These are phyloP conservation scores for Lamprotornis superbus DNA, from an alignment of 2,113 vertebrate genomes.

Conservation along the genomic window DNA sequence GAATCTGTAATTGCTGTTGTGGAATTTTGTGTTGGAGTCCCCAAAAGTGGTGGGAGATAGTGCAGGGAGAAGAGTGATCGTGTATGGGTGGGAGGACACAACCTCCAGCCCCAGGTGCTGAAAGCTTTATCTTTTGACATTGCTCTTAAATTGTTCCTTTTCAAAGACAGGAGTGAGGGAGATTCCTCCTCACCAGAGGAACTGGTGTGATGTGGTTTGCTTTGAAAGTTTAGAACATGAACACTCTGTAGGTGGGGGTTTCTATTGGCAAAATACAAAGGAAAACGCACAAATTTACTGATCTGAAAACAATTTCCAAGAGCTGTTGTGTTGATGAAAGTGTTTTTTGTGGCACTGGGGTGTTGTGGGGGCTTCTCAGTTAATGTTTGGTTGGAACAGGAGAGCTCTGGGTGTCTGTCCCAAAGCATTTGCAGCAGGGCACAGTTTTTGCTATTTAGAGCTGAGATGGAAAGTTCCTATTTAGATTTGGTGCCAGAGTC, in stretches of 20 bases:
- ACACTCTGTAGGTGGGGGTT: not conserved
- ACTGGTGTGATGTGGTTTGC: not conserved
- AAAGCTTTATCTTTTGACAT: not conserved
- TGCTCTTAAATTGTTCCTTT: not conserved
- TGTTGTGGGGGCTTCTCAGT: not conserved
- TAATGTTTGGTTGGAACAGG: not conserved
- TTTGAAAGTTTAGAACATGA: not conserved
- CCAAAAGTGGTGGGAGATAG: not conserved
- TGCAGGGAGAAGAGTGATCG: not conserved
- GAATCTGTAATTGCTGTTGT: not conserved
- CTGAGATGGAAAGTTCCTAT: conserved; percentile 92
- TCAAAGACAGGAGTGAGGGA: not conserved
- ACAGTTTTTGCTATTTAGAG: conserved; percentile 33
- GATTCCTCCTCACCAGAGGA: not conserved
- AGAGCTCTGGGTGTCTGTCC: not conserved
- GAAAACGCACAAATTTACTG: not conserved
- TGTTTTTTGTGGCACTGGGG: not conserved
- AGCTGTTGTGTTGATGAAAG: not conserved
- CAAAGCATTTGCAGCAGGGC: not conserved
- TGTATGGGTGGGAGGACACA: not conserved
- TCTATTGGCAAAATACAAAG: not conserved
- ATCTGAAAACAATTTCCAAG: not conserved
- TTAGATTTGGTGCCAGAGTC: conserved; percentile 81
- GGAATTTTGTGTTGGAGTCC: not conserved
- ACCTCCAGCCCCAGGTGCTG: not conserved